A percentile compares a stretch with the other conserved stretches of the same genome.
These are phyloP conservation scores for Porites lutea DNA, from an alignment of 64 coral and sea anemone species.

Conservation along the genomic window DNA sequence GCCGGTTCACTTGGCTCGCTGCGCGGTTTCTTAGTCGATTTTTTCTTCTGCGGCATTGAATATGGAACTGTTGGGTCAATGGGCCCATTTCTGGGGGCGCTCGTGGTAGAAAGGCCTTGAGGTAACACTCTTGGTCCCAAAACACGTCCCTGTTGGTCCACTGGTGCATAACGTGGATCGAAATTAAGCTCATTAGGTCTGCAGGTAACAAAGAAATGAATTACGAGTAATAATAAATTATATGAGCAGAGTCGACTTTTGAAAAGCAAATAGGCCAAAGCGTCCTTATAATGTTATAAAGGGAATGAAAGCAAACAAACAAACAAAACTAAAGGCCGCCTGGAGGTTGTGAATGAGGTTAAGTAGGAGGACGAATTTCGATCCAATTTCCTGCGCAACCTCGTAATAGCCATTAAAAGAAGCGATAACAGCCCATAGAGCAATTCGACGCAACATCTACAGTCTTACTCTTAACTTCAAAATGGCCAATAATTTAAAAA, in stretches of 20 bases:
- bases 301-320: no score
- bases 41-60: slow-evolving; percentile 61
- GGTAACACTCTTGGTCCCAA: slow-evolving; percentile 23
- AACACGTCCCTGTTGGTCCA: slow-evolving; percentile 9
- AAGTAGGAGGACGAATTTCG: no score
- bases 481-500: no score
- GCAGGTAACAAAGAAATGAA: not conserved
- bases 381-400: no score
- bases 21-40: slow-evolving; percentile 3
- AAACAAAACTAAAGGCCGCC: no score
- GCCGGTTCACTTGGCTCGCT: slow-evolving; percentile 54
- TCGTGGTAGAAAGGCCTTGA: not conserved
- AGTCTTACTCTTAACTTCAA: no score
- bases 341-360: no score
- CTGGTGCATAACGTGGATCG: slow-evolving; percentile 42
- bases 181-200: slow-evolving; percentile 23
- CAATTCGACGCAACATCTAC: no score
- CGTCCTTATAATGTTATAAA: no score
- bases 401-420: no score
- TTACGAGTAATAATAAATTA: no score
- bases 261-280: not conserved
- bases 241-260: not conserved
- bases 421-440: no score
- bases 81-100: slow-evolving; percentile 26
- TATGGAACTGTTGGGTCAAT: slow-evolving; percentile 53